A percentile compares a stretch with the other conserved stretches of the same genome.
phyloP scores from a whole-genome alignment of 92 coral and sea anemone genomes.

The Siderastrea radians region DNA sequence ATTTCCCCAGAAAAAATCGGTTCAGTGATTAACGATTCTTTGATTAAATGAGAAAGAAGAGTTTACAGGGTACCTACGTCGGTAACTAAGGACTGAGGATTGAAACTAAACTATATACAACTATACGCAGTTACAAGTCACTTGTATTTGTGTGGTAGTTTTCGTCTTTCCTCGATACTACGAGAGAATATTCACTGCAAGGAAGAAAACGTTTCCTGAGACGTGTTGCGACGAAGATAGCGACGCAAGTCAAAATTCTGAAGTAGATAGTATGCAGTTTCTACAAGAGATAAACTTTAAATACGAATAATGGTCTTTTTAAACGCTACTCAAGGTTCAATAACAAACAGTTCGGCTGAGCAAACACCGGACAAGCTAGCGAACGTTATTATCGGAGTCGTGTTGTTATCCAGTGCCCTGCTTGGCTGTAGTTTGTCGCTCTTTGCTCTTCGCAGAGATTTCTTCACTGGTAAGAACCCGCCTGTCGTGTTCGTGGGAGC shows the following conservation, averaged over 20 bases:
- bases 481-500: constrained; percentile 66
- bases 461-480: constrained; percentile 59
- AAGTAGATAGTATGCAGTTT: not conserved
- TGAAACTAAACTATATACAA: too few relatives aligned
- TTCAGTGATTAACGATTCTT: too few relatives aligned
- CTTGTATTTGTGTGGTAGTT: not conserved
- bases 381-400: not conserved
- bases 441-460: constrained; percentile 64
- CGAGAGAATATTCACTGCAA: not conserved
- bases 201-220: not conserved
- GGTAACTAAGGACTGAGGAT: too few relatives aligned
- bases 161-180: too few relatives aligned
- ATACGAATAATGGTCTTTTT: not conserved
- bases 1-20: too few relatives aligned
- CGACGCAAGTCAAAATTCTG: not conserved
- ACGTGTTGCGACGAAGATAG: too few relatives aligned
- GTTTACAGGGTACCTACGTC: too few relatives aligned
- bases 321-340: constrained; percentile 3
- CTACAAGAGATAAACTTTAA: not conserved
- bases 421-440: constrained; percentile 61
- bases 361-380: constrained; percentile 3
- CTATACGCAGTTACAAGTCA: not conserved
- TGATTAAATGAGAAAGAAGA: too few relatives aligned
- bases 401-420: constrained; percentile 15
- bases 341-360: constrained; percentile 10